phyloP scores from a whole-genome alignment of 2,888 invertebrate genomes.

The Megaustenia siamemsis region DNA sequence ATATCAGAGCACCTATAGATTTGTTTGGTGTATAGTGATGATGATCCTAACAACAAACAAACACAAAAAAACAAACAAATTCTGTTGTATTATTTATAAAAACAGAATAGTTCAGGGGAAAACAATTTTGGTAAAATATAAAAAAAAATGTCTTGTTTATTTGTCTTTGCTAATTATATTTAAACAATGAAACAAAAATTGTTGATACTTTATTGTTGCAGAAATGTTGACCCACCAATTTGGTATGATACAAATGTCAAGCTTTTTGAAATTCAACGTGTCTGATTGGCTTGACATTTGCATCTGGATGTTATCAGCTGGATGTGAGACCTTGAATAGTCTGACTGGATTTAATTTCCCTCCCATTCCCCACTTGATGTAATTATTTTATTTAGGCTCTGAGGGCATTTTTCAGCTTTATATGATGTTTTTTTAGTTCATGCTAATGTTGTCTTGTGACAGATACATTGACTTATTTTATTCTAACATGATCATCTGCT shows the following conservation, averaged over 20 bases:
- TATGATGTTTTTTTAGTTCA: not conserved
- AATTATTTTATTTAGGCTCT: not conserved
- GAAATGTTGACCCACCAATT: conserved; percentile 98
- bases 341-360: not conserved
- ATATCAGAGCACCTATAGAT: too few species aligned
- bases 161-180: not conserved
- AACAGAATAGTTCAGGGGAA: too few species aligned
- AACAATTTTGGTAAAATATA: too few species aligned
- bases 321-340: not conserved
- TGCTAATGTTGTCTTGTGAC: not conserved
- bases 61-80: too few species aligned
- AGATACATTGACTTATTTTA: not conserved
- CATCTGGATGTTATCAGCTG: not conserved
- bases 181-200: too few species aligned
- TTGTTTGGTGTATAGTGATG: too few species aligned
- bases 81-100: too few species aligned
- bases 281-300: conserved; percentile 63
- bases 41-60: too few species aligned
- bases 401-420: conserved; percentile 6
- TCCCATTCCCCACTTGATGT: not conserved
- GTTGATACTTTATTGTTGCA: conserved; percentile 78
- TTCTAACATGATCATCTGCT: not conserved
- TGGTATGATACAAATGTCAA: conserved; percentile 99
- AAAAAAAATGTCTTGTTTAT: not conserved
- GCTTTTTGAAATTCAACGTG: conserved; percentile 95